phyloP scores from a whole-genome alignment of 2,888 invertebrate genomes.

The Helleia helle region DNA sequence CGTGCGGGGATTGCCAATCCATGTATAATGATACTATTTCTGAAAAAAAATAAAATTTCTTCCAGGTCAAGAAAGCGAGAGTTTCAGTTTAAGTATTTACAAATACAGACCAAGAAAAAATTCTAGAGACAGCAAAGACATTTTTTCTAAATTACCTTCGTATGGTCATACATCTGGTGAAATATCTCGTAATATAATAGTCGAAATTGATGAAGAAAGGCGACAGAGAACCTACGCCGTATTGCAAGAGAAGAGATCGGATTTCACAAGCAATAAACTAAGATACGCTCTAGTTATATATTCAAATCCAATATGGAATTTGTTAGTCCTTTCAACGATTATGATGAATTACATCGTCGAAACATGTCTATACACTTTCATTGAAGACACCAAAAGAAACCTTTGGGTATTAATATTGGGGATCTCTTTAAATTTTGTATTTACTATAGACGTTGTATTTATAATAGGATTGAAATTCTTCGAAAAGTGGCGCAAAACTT shows the following conservation, averaged over 20 bases:
- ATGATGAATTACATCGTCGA: constrained; percentile 51
- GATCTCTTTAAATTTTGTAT: constrained; percentile 44
- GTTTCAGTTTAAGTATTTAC: constrained; percentile 37
- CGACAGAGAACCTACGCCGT: constrained; percentile 50
- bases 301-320: constrained; percentile 49
- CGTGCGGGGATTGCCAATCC: too few species aligned
- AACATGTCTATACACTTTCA: constrained; percentile 54
- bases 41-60: too few species aligned
- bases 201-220: constrained; percentile 34
- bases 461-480: constrained; percentile 52
- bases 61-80: constrained; percentile 24
- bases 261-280: constrained; percentile 47
- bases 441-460: constrained; percentile 46
- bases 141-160: constrained; percentile 25
- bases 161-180: constrained; percentile 20
- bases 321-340: constrained; percentile 43
- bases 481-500: constrained; percentile 58
- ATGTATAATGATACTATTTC: too few species aligned
- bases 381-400: constrained; percentile 30
- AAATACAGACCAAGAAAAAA: constrained; percentile 38
- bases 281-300: constrained; percentile 48
- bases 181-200: constrained; percentile 25
- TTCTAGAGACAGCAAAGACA: constrained; percentile 31
- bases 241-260: constrained; percentile 48
- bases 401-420: constrained; percentile 40